Evolutionary conservation across 2,113 vertebrate genomes (phyloP).

Genomic region (Cheirogaleus medius): DNA sequence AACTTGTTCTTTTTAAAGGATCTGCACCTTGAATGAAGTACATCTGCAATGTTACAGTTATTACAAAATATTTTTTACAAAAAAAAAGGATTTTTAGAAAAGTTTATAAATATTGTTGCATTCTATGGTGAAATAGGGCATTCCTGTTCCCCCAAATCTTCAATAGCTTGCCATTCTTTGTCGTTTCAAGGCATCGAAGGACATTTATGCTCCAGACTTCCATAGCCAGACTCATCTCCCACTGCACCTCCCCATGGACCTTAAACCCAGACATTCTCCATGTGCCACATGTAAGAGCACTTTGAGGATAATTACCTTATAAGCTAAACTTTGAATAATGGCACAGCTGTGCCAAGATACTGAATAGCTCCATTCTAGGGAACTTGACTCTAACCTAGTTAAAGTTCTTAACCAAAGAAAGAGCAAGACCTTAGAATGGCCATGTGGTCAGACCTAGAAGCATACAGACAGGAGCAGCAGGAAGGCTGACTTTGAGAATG

Average conservation of each 20-base stretch:
- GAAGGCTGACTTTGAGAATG: not conserved
- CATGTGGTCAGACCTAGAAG: not conserved
- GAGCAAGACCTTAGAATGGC: not conserved
- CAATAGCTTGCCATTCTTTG: not conserved
- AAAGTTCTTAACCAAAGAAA: not conserved
- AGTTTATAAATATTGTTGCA: not conserved
- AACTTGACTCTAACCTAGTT: not conserved
- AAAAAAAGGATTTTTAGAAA: not conserved
- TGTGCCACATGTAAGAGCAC: not conserved
- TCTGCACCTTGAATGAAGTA: not conserved
- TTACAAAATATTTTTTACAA: not conserved
- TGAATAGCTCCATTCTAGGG: not conserved
- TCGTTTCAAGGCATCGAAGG: not conserved
- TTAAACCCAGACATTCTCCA: not conserved
- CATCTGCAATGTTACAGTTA: not conserved
- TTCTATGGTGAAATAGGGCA: not conserved
- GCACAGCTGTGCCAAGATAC: not conserved
- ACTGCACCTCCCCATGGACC: fast-evolving
- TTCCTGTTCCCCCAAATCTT: not conserved
- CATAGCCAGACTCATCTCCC: not conserved
- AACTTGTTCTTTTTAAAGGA: not conserved
- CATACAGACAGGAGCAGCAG: fast-evolving
- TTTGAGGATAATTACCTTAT: not conserved
- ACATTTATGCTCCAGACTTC: not conserved
- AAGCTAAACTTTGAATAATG: not conserved